These are phyloP conservation scores for Steinernema scapterisci DNA, from an alignment of 2,888 invertebrate species.

Conservation along the genomic window DNA sequence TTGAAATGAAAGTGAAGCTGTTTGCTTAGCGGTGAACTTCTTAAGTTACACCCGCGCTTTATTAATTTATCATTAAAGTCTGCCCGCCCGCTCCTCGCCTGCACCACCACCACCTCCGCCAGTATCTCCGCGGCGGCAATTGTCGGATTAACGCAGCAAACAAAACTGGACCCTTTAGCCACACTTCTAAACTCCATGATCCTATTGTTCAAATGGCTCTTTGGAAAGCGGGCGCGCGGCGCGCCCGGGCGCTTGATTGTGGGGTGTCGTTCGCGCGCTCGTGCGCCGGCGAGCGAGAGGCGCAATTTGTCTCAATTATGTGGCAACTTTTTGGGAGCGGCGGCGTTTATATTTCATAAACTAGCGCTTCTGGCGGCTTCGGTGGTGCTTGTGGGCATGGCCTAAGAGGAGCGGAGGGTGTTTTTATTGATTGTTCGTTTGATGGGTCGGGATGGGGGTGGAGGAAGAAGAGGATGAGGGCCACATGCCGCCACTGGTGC, in stretches of 20 bases:
- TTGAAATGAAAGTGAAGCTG: too few species aligned
- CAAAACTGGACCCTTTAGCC: not conserved
- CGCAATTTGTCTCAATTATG: constrained; percentile 27
- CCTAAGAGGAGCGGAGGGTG: too few species aligned
- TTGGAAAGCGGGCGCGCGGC: too few species aligned
- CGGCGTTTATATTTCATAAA: constrained; percentile 5
- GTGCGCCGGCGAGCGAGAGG: not conserved
- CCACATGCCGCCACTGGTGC: constrained; percentile 7
- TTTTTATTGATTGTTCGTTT: not conserved
- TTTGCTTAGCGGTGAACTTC: too few species aligned
- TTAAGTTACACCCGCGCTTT: not conserved
- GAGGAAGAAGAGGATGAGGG: not conserved
- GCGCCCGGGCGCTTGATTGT: not conserved
- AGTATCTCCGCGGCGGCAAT: not conserved
- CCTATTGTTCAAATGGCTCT: constrained; percentile 4
- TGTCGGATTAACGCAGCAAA: constrained; percentile 16
- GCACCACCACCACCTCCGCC: not conserved
- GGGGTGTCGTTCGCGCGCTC: not conserved
- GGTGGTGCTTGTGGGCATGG: too few species aligned
- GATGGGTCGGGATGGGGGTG: not conserved
- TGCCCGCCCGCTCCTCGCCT: not conserved
- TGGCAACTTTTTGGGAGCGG: too few species aligned
- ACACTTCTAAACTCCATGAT: not conserved
- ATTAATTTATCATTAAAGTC: not conserved
- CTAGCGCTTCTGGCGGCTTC: not conserved